A percentile compares a stretch with the other conserved stretches of the same genome.
Conservation (phyloP, 2,113 vertebrate genomes). For the Melanerpes aurifrons region DNA sequence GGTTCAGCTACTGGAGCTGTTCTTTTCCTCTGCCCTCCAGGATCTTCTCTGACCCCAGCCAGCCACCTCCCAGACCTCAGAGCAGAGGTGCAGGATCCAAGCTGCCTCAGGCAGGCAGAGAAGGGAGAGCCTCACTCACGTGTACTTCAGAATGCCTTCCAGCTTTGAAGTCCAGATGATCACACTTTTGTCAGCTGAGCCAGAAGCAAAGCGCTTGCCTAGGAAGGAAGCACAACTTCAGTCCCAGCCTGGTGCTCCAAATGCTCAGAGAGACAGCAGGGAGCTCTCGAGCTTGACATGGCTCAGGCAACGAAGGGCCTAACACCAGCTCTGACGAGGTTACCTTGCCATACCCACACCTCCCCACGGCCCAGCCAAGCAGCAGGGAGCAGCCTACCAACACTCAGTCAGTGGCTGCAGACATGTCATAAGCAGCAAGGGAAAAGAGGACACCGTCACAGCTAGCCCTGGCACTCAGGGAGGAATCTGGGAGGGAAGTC, state of each 20-base stretch:
- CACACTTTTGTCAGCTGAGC: conserved; percentile 97
- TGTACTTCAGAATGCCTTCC: conserved; percentile 98
- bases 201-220: conserved; percentile 98
- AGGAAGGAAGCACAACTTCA: conserved; percentile 53
- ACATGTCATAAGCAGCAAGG: neutral
- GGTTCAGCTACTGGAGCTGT: neutral
- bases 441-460: neutral
- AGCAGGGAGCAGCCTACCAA: neutral
- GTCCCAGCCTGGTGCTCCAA: neutral
- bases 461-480: neutral
- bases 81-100: neutral
- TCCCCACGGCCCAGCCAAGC: neutral
- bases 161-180: conserved; percentile 99
- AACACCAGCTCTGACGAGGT: neutral
- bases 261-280: conserved; percentile 20
- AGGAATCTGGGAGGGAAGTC: neutral
- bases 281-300: conserved; percentile 2
- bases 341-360: neutral
- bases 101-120: neutral
- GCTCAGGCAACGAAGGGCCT: neutral
- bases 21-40: neutral
- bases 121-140: conserved; percentile 80
- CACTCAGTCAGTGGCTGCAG: neutral
- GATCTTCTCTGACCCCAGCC: neutral
- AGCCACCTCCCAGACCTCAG: neutral